Evolutionary conservation across 2,113 vertebrate genomes (phyloP).

Genomic region (Capricornis sumatraensis): DNA sequence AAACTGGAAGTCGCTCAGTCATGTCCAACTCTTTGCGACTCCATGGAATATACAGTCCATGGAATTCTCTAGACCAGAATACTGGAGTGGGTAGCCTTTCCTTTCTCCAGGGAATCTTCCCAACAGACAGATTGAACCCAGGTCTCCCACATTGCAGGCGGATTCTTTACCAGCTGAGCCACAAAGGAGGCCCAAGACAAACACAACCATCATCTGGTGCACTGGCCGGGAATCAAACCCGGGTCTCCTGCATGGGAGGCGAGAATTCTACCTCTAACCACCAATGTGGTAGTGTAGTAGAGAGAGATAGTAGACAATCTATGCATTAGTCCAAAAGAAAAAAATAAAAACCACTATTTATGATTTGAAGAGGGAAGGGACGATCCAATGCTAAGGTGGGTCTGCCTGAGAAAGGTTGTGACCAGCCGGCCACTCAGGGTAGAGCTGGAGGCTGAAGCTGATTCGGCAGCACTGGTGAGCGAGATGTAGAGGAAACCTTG

Average conservation of each 20-base stretch:
- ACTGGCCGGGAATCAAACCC: constrained; percentile 15
- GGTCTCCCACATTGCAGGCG: not conserved
- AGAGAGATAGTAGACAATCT: not conserved
- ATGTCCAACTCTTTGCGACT: fast-evolving
- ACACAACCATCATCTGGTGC: not conserved
- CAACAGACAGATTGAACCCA: not conserved
- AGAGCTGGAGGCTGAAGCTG: not conserved
- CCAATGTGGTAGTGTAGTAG: not conserved
- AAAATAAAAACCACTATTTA: not conserved
- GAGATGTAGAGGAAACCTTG: not conserved
- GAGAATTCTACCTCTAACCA: constrained; percentile 42
- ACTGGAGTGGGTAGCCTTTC: not conserved
- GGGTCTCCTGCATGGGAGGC: not conserved
- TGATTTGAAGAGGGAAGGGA: not conserved
- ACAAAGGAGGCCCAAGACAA: not conserved
- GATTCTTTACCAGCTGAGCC: not conserved
- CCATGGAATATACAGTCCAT: not conserved
- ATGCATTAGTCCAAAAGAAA: not conserved
- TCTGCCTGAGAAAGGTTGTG: not conserved
- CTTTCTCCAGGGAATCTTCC: not conserved
- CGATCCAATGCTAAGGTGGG: not conserved
- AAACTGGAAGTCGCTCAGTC: fast-evolving
- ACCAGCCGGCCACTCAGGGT: fast-evolving
- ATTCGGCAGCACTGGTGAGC: not conserved
- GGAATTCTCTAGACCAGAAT: not conserved